Base-by-base conservation (phyloP, 2,888 invertebrate species). In the Germaria angustata region DNA sequence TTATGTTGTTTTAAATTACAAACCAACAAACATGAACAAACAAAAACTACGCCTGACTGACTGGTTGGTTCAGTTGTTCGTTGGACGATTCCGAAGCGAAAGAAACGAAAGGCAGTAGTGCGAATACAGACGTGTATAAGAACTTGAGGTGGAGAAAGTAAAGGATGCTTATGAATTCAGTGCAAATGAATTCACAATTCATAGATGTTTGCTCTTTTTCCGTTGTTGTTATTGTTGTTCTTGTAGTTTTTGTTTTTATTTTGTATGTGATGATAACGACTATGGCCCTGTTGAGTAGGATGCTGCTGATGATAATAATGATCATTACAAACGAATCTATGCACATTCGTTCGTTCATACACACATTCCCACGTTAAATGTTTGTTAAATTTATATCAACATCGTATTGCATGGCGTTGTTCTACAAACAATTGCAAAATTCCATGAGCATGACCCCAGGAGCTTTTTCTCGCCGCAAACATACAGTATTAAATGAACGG, bases 391-490 rank as follows among this genome's bases (percentile, higher is more conserved):
- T 81, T 55, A 39, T 53, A 69, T 77, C 61, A 51, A 55, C 72
- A 73, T 72, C 55, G 72, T 59, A 61, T 72, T 66, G 71, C 72
- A 72, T 39, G 66, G 76, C 44, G 55, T 77, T 73, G 77, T 68
- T 73, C 39, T 36, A 81, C 81, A 78, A 81, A 81, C 73, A 78
- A 81, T 78, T 81, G 63, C 24, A 63, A 81, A 73, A 78, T 78
- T 78, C 81, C 78, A 78, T 66, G 46, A 73, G 72, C 76, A 72
- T 81, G 81, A 81, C 77, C 77, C 69, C 73, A 51, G 77, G 77
- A 68, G 53, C 20, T 49, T 63, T 78, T 73, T 55, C 63, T 66
- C 49, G 55, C 78, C 68, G 41, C 81, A 77, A 78, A 68, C 51
- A 65, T 34, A 71, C 59, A 61, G 53, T 53, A 81, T 72, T 81